Conservation (phyloP, 2,797 vertebrate genomes). For the Adelosebastes latens region DNA sequence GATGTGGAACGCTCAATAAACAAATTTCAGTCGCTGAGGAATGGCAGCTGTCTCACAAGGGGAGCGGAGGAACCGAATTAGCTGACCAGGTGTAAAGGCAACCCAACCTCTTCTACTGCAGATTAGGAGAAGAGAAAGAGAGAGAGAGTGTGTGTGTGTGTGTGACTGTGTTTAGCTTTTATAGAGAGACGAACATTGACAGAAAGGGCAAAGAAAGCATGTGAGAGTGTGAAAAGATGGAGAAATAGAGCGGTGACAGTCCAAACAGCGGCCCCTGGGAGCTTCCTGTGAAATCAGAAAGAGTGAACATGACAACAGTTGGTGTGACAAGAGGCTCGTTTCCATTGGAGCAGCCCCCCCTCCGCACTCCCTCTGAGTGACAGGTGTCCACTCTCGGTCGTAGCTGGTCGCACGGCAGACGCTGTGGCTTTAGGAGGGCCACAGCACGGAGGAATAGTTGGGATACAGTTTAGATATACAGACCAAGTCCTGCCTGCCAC, state of each 20-base stretch:
- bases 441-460: conserved; percentile 39
- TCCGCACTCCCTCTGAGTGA: conserved; percentile 58
- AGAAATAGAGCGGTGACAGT: conserved; percentile 10
- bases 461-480: conserved; percentile 35
- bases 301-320: conserved; percentile 65
- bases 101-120: conserved; percentile 42
- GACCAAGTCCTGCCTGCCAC: conserved; percentile 49
- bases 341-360: conserved; percentile 36
- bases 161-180: background rate
- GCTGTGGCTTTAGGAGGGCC: conserved; percentile 52
- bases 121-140: conserved; percentile 11
- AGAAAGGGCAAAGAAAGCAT: conserved; percentile 13
- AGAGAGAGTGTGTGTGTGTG: background rate
- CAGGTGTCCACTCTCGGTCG: conserved; percentile 37
- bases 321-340: conserved; percentile 55
- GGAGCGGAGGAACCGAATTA: conserved; percentile 22
- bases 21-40: conserved; percentile 44
- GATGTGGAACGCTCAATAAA: conserved; percentile 53
- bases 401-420: conserved; percentile 35
- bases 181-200: background rate
- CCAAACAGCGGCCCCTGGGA: conserved; percentile 42
- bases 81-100: conserved; percentile 28
- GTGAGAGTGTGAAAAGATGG: conserved; percentile 17
- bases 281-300: conserved; percentile 74
- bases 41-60: conserved; percentile 39